Evolutionary conservation across 2,888 invertebrate genomes (phyloP), one percentile per base, ranked within the genome.

Genomic region (Panorpa germanica): DNA sequence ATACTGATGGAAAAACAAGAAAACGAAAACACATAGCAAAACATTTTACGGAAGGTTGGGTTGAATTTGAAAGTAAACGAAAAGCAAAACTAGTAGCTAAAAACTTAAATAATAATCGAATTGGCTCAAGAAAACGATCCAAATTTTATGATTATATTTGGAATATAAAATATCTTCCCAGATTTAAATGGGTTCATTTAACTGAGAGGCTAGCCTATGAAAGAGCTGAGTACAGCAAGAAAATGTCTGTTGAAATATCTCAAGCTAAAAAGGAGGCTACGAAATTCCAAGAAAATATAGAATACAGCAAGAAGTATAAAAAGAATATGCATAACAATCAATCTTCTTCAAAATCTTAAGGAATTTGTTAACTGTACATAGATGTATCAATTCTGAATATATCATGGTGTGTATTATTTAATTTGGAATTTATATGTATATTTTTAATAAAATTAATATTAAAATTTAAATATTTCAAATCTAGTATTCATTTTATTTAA

Each of bases 131-230:
- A 37, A 85, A 85, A 45, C 75, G 71, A 41, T 83, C 83, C 11
- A 72, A 77, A 41, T 86, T 86, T 48, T 86, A 74, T 48, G 93
- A 91, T 41, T 70, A 73, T 49, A 63, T 91, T 22, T 98, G 98
- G 98, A 90, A 82, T 46, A 78, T 96, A 38, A 96, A 95, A 52
- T 98, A 95, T 52, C 64, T 96, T 38, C 76, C 85, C 3, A 70
- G 82, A 39, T 96, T 96, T 49, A 93, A 93, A 55, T 98, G 96
- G 96, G 63, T 75, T 16, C 93, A 98, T 53, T 61, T 98, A 23
- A 83, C 82, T 48, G 96, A 96, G 56, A 65, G 91, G 40, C 58
- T 96, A 40, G 81, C 82, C 3, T 93, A 91, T 51, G 95, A 96
- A 51, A 74, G 75, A 48, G 86, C 86, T 12, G 82, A 85, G 2